phyloP scores from a whole-genome alignment of 2,888 invertebrate genomes.

The Orchesella flavescens region DNA sequence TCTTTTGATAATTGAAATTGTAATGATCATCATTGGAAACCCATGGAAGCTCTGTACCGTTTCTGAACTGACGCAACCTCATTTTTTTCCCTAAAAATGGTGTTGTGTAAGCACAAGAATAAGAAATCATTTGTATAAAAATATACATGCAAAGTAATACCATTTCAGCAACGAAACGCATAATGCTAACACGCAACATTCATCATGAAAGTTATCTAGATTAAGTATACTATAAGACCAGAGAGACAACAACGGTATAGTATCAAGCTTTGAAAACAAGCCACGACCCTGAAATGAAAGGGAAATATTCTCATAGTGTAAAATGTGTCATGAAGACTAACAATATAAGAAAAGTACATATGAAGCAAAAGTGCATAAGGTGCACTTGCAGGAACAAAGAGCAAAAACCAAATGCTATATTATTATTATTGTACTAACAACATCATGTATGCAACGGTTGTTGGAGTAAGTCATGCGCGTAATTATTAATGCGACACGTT shows the following conservation, averaged over 20 bases:
- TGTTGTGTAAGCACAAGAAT: not conserved
- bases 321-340: not conserved
- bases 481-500: not conserved
- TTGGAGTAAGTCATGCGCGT: not conserved
- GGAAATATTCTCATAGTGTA: constrained; percentile 47
- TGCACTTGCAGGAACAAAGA: not conserved
- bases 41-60: constrained; percentile 83
- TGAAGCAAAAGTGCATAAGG: not conserved
- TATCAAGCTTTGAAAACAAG: not conserved
- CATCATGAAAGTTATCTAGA: not conserved
- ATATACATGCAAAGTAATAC: not conserved
- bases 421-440: not conserved
- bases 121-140: not conserved
- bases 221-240: not conserved
- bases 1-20: constrained; percentile 69
- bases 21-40: constrained; percentile 78
- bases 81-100: constrained; percentile 82
- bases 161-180: not conserved
- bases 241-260: no score
- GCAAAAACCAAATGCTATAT: not conserved
- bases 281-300: constrained; percentile 53
- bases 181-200: not conserved
- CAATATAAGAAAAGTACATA: not conserved
- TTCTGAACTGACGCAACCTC: constrained; percentile 84
- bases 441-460: no score